Evolutionary conservation across 2,888 invertebrate species (phyloP).

Genomic region (Eueremaeus valkanovi): DNA sequence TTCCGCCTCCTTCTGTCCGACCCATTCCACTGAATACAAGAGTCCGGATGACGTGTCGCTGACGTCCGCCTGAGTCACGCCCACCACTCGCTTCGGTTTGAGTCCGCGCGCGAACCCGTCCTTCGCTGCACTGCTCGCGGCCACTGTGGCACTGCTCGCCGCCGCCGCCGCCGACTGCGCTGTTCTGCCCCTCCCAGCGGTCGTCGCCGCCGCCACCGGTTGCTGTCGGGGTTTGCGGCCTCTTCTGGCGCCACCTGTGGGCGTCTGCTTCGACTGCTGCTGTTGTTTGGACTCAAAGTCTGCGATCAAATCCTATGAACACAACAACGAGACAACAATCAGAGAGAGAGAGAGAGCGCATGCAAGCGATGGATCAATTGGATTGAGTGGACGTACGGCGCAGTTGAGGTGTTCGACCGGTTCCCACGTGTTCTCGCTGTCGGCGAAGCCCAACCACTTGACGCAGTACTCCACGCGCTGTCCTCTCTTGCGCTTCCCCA

Average conservation of each 20-base stretch:
- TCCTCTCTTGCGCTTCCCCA: background rate
- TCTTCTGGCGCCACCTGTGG: background rate
- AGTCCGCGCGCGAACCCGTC: conserved; percentile 12
- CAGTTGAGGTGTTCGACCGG: background rate
- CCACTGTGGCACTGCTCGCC: background rate
- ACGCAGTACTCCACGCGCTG: background rate
- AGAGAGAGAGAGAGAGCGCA: background rate
- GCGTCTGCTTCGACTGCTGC: background rate
- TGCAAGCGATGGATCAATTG: too few relatives aligned
- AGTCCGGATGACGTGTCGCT: too few relatives aligned
- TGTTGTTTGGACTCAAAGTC: background rate
- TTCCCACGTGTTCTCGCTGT: conserved; percentile 1
- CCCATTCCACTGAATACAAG: background rate
- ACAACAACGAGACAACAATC: background rate
- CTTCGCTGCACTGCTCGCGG: too few relatives aligned
- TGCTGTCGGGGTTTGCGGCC: background rate
- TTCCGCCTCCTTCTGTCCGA: background rate
- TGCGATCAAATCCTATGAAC: background rate
- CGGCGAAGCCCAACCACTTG: conserved; percentile 3
- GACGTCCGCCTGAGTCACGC: background rate
- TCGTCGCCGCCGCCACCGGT: too few relatives aligned
- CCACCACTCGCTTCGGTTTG: conserved; percentile 4
- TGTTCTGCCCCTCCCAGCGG: background rate
- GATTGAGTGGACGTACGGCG: background rate
- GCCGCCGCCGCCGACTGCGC: background rate